Base-by-base conservation (phyloP, 2,797 vertebrate genomes). In the Catostomus latipinnis region DNA sequence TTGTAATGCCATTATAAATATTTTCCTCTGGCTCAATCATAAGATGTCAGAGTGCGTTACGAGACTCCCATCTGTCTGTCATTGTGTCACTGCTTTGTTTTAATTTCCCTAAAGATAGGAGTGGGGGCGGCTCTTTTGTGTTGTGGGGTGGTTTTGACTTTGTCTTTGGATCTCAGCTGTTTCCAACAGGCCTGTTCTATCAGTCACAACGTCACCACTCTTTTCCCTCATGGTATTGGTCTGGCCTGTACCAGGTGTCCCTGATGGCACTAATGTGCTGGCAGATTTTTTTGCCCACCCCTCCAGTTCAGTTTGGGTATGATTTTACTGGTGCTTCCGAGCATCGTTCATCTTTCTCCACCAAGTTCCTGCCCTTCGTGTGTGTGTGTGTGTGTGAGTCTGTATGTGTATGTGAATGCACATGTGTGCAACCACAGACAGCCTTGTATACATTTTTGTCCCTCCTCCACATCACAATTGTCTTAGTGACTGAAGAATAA, bases 181-280 rank as follows among this genome's bases (percentile, higher is more conserved):
- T 81, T 76, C 54, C 62, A 69, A 65, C 48, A 43, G 54, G 74
- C 53, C 74, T 81, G 71, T 78, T 71, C 80, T 82, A 83, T 85
- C 83, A 78, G 80, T 84, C 86, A 85, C 54, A 72, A 12, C 74
- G 74, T 84, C 86, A 84, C 49, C 48, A 0, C 22, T 50, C 71
- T 71, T 62, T 57, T 70, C 66, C 62, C 18, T 74, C 6, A 66
- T 22, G 58, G 16, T 72, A 76, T 60, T 67, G 72, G 53, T 80
- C 69, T 62, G 76, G 78, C 78, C 82, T 60, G 14, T 85, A 76
- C 85, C 86, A 87, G 87, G 86, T 86, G 82, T 85, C 84, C 71
- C 83, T 83, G 58, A 86, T 85, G 82, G 82, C 74, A 82, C 84
- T 84, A 86, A 85, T 81, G 76, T 76, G 78, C 76, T 76, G 82